Conservation (phyloP, 2,797 vertebrate species). For the Numenius phaeopus region DNA sequence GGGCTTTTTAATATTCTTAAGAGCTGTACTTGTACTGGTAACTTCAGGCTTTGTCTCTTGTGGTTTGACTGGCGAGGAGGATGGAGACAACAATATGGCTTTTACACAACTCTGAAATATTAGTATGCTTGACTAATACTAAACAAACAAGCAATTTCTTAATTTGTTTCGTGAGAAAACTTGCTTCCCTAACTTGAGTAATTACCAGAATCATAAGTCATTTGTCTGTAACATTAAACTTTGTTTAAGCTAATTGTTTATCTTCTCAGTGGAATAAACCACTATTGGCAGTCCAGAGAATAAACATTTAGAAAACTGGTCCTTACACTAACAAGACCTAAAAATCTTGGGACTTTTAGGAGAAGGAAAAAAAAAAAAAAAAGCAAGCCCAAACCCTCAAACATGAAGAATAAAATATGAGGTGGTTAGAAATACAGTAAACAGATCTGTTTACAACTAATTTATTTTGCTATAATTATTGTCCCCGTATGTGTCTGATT, state of each 20-base stretch:
- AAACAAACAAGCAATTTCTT: conserved; percentile 2
- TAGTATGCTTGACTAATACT: neutral
- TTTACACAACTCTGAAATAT: neutral
- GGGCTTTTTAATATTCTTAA: neutral
- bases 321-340: neutral
- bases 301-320: neutral
- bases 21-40: neutral
- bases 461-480: neutral
- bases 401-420: neutral
- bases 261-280: neutral
- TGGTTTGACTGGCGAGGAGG: neutral
- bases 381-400: neutral
- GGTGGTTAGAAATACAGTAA: neutral
- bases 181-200: neutral
- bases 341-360: neutral
- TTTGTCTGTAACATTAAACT: neutral
- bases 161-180: conserved; percentile 23
- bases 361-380: no score
- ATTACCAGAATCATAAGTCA: conserved; percentile 13
- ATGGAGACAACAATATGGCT: neutral
- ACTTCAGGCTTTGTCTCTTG: neutral
- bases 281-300: neutral
- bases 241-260: neutral
- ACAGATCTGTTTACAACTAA: neutral
- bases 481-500: neutral